Base-by-base conservation (phyloP, 2,797 vertebrate genomes). In the Choloepus didactylus region DNA sequence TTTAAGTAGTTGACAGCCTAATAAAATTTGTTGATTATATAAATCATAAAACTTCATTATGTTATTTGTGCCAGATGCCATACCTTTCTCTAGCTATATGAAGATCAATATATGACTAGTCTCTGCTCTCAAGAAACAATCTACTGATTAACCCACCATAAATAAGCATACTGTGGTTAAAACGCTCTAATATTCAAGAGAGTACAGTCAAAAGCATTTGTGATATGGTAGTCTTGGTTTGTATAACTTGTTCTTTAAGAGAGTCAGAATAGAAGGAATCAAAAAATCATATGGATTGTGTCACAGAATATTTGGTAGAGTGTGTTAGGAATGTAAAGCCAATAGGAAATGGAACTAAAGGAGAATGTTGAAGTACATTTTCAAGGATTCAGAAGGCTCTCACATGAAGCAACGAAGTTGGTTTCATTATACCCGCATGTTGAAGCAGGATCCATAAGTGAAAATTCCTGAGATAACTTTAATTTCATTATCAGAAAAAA, bases 1-100 rank as follows among this genome's bases (percentile, higher is more conserved):
- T 89, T 87, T 90, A 85, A 92, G 12, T 41, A 69, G 56, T 64
- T 86, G 44, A 80, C 1, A 84, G 8, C 4, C 15, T 90, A 92
- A 87, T 25, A 60, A 85, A 86, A 75, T 0, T 49, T 83, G 77
- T 15, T 92, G 35, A 73, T 19, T 31, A 14, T 67, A 70, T 59
- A 83, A 59, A 49, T 75, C 38, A 69, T 23, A 12, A n/a, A 77
- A 92, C 27, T 91, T 76, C 10, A 27, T 41, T 66, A 5, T 4
- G 35, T 72, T 93, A 27, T 59, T 75, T 64, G 21, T 73, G 9
- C 6, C 60, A 54, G 16, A 31, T 1, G 31, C 14, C 60, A 3
- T 60, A 12, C 2, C 8, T 4, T 4, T 4, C 27, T 92, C 46
- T 51, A 83, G 8, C 23, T 67, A 77, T 70, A 56, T 67, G 29